phyloP scores from a whole-genome alignment of 1,140 invertebrate genomes.

The Cotesia vestalis region DNA sequence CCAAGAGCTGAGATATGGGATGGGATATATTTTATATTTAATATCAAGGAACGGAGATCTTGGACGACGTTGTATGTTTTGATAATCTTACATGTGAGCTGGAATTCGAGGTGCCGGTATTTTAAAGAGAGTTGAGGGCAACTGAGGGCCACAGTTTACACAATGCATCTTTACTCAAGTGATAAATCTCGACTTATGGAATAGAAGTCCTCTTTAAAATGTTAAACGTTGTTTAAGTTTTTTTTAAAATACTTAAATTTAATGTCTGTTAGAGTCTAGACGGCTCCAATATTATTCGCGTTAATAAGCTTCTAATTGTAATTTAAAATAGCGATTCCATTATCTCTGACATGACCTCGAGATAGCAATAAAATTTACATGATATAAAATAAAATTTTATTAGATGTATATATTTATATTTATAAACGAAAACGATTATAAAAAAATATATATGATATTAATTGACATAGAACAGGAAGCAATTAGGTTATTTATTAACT shows the following conservation, averaged over 20 bases:
- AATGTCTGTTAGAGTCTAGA: too few relatives aligned
- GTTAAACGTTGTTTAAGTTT: neutral
- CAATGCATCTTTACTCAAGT: conserved; percentile 29
- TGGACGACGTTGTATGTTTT: conserved; percentile 30
- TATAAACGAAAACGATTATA: neutral
- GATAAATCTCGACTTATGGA: conserved; percentile 27
- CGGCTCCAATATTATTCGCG: too few relatives aligned
- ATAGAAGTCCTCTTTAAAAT: neutral
- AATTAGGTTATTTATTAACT: conserved; percentile 15
- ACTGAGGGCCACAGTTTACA: conserved; percentile 33
- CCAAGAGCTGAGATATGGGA: too few relatives aligned
- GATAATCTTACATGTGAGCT: conserved; percentile 23
- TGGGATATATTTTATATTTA: too few relatives aligned
- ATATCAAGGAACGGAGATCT: conserved; percentile 18
- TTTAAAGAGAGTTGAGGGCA: neutral
- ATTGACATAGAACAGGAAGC: conserved; percentile 1
- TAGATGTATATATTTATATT: too few relatives aligned
- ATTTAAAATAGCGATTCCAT: too few relatives aligned
- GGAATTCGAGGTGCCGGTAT: neutral
- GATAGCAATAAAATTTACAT: too few relatives aligned
- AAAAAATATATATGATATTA: neutral
- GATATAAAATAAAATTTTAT: neutral
- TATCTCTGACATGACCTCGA: too few relatives aligned
- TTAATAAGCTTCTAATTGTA: too few relatives aligned
- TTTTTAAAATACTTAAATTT: neutral